These are phyloP conservation scores for Sardinella longiceps DNA, from an alignment of 2,797 vertebrate species.

Conservation along the genomic window DNA sequence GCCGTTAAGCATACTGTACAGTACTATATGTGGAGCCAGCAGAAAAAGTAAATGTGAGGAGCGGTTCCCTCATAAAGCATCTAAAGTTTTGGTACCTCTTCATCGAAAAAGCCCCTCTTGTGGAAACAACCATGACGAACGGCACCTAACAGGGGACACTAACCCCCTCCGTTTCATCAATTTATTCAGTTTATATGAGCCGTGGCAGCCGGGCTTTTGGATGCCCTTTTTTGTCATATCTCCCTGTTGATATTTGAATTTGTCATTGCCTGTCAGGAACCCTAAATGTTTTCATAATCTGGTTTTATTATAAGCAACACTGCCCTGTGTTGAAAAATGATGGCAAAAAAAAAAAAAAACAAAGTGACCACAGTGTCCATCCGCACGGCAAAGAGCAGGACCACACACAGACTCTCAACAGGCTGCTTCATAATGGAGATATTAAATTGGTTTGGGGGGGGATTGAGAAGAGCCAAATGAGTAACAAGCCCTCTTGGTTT, in stretches of 20 bases:
- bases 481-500: conserved; percentile 63
- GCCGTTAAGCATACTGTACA: not conserved
- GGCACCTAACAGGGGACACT: conserved; percentile 51
- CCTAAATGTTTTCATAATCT: conserved; percentile 79
- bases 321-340: conserved; percentile 74
- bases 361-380: conserved; percentile 61
- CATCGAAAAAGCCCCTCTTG: not conserved
- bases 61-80: not conserved
- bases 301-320: conserved; percentile 80
- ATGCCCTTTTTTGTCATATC: conserved; percentile 72
- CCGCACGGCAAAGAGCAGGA: conserved; percentile 61
- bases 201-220: conserved; percentile 60
- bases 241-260: conserved; percentile 77
- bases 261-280: conserved; percentile 68
- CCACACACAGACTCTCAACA: conserved; percentile 73
- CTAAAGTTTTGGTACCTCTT: not conserved
- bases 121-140: conserved; percentile 6
- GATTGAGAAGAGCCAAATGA: conserved; percentile 41
- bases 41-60: conserved; percentile 9
- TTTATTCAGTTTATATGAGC: conserved; percentile 63
- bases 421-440: conserved; percentile 70
- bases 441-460: conserved; percentile 54
- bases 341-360: conserved; percentile 66
- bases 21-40: not conserved
- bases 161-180: conserved; percentile 55